Evolutionary conservation across 2,113 vertebrate species (phyloP).

Genomic region (Albula goreensis): DNA sequence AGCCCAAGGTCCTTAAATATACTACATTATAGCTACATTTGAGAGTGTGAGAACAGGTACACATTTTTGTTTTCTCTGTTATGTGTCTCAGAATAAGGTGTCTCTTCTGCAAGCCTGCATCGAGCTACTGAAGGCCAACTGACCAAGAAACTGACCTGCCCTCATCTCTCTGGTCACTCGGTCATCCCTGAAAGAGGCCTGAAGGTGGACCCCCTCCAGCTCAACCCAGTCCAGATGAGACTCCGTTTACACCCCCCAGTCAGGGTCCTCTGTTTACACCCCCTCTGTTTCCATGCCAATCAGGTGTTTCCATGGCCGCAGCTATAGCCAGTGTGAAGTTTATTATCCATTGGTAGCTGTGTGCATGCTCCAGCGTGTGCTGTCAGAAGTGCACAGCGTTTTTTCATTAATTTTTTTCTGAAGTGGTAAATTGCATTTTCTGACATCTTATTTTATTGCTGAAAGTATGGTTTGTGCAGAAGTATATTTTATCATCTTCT

Average conservation of each 20-base stretch:
- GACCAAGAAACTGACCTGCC: constrained; percentile 35
- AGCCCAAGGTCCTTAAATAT: too few relatives aligned
- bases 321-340: neutral
- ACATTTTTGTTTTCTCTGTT: neutral
- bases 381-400: neutral
- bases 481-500: neutral
- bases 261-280: neutral
- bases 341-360: neutral
- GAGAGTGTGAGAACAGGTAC: too few relatives aligned
- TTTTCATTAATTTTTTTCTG: neutral
- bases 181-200: constrained; percentile 46
- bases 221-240: constrained; percentile 39
- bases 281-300: neutral
- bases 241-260: neutral
- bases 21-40: too few relatives aligned
- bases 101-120: constrained; percentile 89
- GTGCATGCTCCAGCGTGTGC: neutral
- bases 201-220: too few relatives aligned
- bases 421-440: neutral
- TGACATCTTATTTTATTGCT: neutral
- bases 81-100: constrained; percentile 78
- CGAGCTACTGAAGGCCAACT: constrained; percentile 86
- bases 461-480: too few relatives aligned
- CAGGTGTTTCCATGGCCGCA: neutral
- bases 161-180: constrained; percentile 20